phyloP scores from a whole-genome alignment of 2,888 invertebrate species.

The Conus canariensis region DNA sequence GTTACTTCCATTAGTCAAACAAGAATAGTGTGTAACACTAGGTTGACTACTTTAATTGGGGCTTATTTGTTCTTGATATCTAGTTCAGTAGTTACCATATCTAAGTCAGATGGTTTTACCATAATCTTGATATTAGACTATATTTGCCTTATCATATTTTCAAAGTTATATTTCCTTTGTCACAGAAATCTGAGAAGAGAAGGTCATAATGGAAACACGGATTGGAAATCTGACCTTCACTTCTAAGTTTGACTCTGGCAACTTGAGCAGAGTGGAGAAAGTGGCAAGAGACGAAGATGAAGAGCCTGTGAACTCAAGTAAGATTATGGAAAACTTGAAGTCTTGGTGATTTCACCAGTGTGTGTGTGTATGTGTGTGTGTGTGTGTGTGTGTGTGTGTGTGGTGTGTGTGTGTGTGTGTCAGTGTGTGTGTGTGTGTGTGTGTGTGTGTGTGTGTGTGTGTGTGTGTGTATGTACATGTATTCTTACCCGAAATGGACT shows the following conservation, averaged over 20 bases:
- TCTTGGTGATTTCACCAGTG: too few species aligned
- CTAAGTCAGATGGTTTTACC: too few species aligned
- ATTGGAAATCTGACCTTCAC: slow-evolving; percentile 88
- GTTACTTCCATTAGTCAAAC: too few species aligned
- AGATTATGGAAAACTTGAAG: neutral
- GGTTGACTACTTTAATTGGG: too few species aligned
- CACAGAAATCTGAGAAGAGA: neutral
- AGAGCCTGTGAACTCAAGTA: slow-evolving; percentile 56
- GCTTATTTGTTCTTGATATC: too few species aligned
- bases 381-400: neutral
- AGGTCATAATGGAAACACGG: slow-evolving; percentile 71
- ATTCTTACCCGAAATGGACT: too few species aligned
- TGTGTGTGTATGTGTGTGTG: neutral
- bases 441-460: neutral
- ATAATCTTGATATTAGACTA: too few species aligned
- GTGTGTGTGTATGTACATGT: too few species aligned
- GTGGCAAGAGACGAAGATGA: slow-evolving; percentile 77
- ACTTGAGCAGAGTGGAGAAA: slow-evolving; percentile 89
- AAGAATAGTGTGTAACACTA: too few species aligned
- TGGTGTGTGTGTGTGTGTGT: neutral
- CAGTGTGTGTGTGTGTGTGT: neutral
- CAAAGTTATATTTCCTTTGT: too few species aligned
- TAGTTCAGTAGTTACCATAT: too few species aligned
- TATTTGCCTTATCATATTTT: too few species aligned
- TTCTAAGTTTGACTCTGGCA: slow-evolving; percentile 94